A percentile compares a stretch with the other conserved stretches of the same genome.
Evolutionary conservation across 2,797 vertebrate species (phyloP).

Genomic region (Champsocephalus esox): DNA sequence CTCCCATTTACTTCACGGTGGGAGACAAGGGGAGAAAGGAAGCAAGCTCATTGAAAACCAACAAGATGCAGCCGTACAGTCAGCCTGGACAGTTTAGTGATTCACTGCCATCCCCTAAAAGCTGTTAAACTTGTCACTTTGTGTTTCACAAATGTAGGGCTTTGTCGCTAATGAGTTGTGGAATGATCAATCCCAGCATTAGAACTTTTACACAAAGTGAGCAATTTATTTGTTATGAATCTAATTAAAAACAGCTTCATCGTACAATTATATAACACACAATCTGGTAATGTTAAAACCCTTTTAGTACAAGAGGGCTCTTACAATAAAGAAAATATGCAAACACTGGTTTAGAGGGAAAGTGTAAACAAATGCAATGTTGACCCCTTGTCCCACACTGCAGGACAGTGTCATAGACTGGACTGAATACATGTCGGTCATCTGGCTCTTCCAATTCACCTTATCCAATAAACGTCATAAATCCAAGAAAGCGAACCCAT

Average conservation of each 20-base stretch:
- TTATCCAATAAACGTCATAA: too few relatives aligned
- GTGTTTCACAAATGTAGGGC: conserved; percentile 19
- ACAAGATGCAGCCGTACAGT: conserved; percentile 34
- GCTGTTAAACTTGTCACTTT: conserved; percentile 36
- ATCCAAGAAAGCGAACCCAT: too few relatives aligned
- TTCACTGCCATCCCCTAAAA: conserved; percentile 44
- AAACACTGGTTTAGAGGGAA: neutral
- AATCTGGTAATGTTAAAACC: neutral
- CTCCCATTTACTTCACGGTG: conserved; percentile 19
- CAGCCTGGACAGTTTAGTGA: conserved; percentile 31
- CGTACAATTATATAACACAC: neutral
- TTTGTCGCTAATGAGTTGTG: conserved; percentile 1
- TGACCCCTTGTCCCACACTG: neutral
- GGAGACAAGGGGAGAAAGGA: conserved; percentile 33
- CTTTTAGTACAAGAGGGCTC: neutral
- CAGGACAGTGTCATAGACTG: neutral
- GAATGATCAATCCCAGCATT: conserved; percentile 5
- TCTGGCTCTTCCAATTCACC: neutral
- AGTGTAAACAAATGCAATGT: neutral
- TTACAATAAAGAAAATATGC: neutral
- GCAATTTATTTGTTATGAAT: neutral
- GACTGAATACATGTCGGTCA: neutral
- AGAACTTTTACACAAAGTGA: neutral
- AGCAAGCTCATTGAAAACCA: conserved; percentile 37
- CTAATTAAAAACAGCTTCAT: too few relatives aligned